A percentile compares a stretch with the other conserved stretches of the same genome.
Evolutionary conservation across 2,888 invertebrate genomes (phyloP).

Genomic region (Balanococcus diminutus): DNA sequence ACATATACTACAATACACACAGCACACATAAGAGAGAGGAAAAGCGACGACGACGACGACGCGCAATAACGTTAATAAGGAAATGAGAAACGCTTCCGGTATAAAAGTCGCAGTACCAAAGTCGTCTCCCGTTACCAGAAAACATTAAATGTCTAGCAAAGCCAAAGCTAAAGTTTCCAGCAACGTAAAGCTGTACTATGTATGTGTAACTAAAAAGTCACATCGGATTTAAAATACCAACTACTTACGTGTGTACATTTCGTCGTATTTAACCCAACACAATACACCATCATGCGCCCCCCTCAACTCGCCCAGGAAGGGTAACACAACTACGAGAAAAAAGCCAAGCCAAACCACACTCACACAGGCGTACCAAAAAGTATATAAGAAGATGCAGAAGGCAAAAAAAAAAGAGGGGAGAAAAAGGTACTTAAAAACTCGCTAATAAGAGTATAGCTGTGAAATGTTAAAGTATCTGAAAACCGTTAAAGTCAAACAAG

Average conservation of each 20-base stretch:
- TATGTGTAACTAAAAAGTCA: neutral
- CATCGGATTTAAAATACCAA: slow-evolving; percentile 1
- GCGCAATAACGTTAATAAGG: slow-evolving; percentile 48
- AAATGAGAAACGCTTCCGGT: slow-evolving; percentile 47
- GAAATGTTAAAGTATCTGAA: slow-evolving; percentile 20
- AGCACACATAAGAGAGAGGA: neutral
- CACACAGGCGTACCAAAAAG: neutral
- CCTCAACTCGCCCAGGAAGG: neutral
- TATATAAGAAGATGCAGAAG: neutral
- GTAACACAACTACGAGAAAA: neutral
- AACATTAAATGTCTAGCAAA: slow-evolving; percentile 22
- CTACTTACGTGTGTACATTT: neutral
- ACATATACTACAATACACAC: neutral
- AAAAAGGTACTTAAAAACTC: slow-evolving; percentile 23
- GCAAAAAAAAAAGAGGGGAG: neutral
- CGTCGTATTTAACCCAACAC: neutral
- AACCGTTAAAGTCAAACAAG: slow-evolving; percentile 16
- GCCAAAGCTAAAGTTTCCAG: neutral
- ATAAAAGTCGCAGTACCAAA: slow-evolving; percentile 6
- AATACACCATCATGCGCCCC: neutral
- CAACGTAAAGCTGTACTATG: neutral
- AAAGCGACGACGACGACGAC: neutral
- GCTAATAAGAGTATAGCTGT: neutral
- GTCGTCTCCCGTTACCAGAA: slow-evolving; percentile 2
- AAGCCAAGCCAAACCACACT: too few relatives aligned